These are phyloP conservation scores for Trisateles emortualis DNA, from an alignment of 2,888 invertebrate species.

Conservation along the genomic window DNA sequence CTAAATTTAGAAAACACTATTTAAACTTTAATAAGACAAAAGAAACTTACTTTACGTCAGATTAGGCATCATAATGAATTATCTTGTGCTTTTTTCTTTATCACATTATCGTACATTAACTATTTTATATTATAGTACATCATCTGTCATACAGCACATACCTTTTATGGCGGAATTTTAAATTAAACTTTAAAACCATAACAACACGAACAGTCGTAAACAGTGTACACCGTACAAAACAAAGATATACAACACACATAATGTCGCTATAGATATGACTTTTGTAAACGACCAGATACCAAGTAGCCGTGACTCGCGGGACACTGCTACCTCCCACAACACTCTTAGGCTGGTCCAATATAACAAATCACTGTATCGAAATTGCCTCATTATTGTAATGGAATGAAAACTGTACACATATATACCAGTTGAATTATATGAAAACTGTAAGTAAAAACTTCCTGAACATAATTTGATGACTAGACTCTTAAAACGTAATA, in stretches of 20 bases:
- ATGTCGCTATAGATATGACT: conserved; percentile 45
- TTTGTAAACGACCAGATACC: conserved; percentile 37
- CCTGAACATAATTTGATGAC: conserved; percentile 82
- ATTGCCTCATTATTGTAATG: conserved; percentile 53
- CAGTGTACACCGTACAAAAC: conserved; percentile 49
- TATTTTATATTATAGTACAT: conserved; percentile 71
- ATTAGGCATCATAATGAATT: conserved; percentile 82
- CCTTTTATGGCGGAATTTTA: conserved; percentile 61
- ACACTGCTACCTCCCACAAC: conserved; percentile 5
- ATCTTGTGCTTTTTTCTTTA: conserved; percentile 84
- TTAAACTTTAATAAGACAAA: conserved; percentile 67
- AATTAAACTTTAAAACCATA: conserved; percentile 67
- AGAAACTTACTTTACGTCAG: conserved; percentile 75
- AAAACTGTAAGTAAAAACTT: conserved; percentile 64
- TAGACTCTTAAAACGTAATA: conserved; percentile 85
- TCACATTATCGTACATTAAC: conserved; percentile 80
- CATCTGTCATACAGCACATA: conserved; percentile 78
- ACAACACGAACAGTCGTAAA: conserved; percentile 56
- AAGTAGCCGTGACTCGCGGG: conserved; percentile 17
- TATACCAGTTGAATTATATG: conserved; percentile 49
- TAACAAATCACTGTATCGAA: conserved; percentile 42
- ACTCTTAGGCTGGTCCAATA: conserved; percentile 29
- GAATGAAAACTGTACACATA: conserved; percentile 59
- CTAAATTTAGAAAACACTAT: conserved; percentile 73
- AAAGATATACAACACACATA: conserved; percentile 41